Base-by-base conservation (phyloP, 2,797 vertebrate species). In the Eutrigla gurnardus region DNA sequence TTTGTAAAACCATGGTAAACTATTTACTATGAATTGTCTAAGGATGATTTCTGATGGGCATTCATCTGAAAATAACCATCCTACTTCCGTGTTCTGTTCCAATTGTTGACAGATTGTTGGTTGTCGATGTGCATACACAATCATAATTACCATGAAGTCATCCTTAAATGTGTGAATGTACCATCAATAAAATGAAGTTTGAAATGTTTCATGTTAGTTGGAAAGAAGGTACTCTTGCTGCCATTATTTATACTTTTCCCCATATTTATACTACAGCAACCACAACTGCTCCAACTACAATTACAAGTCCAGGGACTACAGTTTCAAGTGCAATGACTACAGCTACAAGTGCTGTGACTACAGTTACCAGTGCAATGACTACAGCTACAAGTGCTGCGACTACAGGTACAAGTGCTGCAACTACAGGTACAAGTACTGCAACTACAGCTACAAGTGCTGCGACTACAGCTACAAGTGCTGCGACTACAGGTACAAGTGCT, bases 281-380 rank as follows among this genome's bases (percentile, higher is more conserved):
- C 0, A 49, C 65, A 40, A 35, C 58, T 36, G 32, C 17, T 5
- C 1, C 37, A 32, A 13, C 25, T 10, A 53, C 47, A 35, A 43
- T 36, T 2, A 14, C 36, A 1, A 25, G 12, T 15, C 11, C 52
- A 4, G 6, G 60, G 17, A 33, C 64, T 4, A 4, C 68, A 2
- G 47, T 40, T 3, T 10, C 39, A 25, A 25, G 25, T 25, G 25
- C 25, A 25, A 25, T 25, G 25, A 25, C 25, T 25, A 25, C 25
- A 25, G 46, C 53, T 2, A 50, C 65, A 0, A 11, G 15, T 1
- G 15, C 45, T 0, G 12, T 17, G 0, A 49, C 43, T 5, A 25
- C 53, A 1, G 58, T 55, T 0, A n/a, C 45, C 0, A 43, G 42
- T 0, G 25, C 25, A 2, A 2, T 2, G 25, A 25, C 25, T 25